A percentile compares a stretch with the other conserved stretches of the same genome.
These are phyloP conservation scores for Neolamprologus fasciatus DNA, from an alignment of 2,113 vertebrate species.

Conservation along the genomic window DNA sequence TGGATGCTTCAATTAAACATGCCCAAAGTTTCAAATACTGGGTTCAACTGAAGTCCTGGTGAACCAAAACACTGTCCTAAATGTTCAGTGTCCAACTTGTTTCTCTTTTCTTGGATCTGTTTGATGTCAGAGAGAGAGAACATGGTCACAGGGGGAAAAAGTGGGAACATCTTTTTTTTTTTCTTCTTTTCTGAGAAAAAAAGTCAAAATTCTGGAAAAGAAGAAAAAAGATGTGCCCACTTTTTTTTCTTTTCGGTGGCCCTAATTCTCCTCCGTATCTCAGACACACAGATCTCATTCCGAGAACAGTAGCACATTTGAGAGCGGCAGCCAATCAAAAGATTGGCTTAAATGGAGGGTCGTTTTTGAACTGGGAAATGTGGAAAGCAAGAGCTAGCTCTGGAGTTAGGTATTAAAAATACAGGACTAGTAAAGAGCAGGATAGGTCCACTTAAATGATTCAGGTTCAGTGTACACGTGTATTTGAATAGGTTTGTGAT, in stretches of 20 bases:
- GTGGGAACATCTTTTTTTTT: neutral
- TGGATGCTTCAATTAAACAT: accelerated
- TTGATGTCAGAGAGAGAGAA: neutral
- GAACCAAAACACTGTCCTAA: neutral
- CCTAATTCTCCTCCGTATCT: accelerated
- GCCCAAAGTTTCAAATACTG: accelerated
- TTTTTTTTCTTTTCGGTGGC: accelerated
- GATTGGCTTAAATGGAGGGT: neutral
- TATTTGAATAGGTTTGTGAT: neutral
- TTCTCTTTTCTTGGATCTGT: neutral
- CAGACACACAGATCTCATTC: accelerated
- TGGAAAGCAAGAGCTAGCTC: neutral
- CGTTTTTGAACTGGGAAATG: accelerated
- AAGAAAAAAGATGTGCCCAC: accelerated
- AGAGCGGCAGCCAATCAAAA: neutral
- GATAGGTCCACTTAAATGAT: accelerated
- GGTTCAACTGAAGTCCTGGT: neutral
- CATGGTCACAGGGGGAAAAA: neutral
- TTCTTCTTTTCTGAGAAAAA: neutral
- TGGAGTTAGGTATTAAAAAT: neutral
- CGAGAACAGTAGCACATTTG: neutral
- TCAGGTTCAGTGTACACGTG: accelerated
- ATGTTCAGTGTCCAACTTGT: neutral
- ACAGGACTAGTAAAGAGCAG: accelerated
- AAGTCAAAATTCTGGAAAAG: accelerated